Evolutionary conservation across 2,113 vertebrate genomes (phyloP).

Genomic region (Cromileptes altivelis): DNA sequence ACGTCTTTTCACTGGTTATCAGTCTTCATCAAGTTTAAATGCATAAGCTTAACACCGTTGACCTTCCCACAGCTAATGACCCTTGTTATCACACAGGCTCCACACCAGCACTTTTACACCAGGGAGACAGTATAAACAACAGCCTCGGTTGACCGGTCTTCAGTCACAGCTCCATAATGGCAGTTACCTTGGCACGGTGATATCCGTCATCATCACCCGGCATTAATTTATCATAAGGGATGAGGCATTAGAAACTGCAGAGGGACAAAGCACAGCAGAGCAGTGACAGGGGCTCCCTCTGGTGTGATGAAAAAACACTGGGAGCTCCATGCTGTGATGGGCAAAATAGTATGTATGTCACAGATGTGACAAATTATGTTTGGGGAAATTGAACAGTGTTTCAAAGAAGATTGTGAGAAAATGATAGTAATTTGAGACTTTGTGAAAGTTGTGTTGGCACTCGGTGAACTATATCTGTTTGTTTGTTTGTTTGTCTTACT

Average conservation of each 20-base stretch:
- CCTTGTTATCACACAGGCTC: conserved; percentile 62
- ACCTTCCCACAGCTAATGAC: conserved; percentile 82
- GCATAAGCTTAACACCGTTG: conserved; percentile 68
- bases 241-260: conserved; percentile 43
- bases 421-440: conserved; percentile 39
- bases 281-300: conserved; percentile 72
- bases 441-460: conserved; percentile 4
- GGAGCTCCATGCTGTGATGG: conserved; percentile 34
- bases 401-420: conserved; percentile 24
- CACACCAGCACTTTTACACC: conserved; percentile 66
- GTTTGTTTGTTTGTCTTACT: conserved; percentile 19
- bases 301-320: conserved; percentile 64
- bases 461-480: background rate
- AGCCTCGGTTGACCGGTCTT: conserved; percentile 58
- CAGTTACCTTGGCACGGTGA: conserved; percentile 76
- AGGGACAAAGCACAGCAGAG: conserved; percentile 42
- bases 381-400: conserved; percentile 33
- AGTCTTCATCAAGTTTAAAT: conserved; percentile 67
- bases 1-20: conserved; percentile 49
- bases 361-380: conserved; percentile 38
- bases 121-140: conserved; percentile 75
- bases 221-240: conserved; percentile 69
- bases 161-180: conserved; percentile 69
- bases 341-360: conserved; percentile 33
- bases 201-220: conserved; percentile 74